Conservation (phyloP, 2,113 vertebrate species). For the Zingel zingel region DNA sequence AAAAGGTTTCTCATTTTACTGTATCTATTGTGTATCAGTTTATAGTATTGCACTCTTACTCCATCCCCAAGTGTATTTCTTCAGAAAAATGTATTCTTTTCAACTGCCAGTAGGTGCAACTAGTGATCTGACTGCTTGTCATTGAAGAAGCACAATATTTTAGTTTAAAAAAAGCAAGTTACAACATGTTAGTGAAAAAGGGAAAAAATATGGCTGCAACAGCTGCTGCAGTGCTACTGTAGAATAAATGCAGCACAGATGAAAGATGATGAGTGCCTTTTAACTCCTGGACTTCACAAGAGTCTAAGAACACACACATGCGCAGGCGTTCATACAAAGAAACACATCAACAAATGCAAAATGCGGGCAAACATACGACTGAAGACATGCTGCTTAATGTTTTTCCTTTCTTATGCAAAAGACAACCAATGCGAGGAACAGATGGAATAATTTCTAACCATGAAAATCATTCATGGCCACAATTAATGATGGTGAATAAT, state of each 20-base stretch:
- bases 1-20: slow-evolving; percentile 61
- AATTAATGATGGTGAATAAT: slow-evolving; percentile 65
- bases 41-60: slow-evolving; percentile 28
- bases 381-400: slow-evolving; percentile 31
- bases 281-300: slow-evolving; percentile 62
- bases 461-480: slow-evolving; percentile 44
- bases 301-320: slow-evolving; percentile 33
- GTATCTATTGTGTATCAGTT: slow-evolving; percentile 56
- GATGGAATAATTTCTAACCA: slow-evolving; percentile 43
- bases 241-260: slow-evolving; percentile 68
- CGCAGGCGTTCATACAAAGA: slow-evolving; percentile 34
- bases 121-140: slow-evolving; percentile 43
- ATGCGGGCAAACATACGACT: slow-evolving; percentile 38
- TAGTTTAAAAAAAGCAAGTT: slow-evolving; percentile 43
- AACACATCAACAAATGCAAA: slow-evolving; percentile 42
- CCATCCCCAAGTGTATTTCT: slow-evolving; percentile 38
- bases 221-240: slow-evolving; percentile 59
- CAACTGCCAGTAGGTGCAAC: slow-evolving; percentile 37
- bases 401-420: slow-evolving; percentile 53
- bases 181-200: slow-evolving; percentile 3
- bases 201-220: slow-evolving; percentile 42
- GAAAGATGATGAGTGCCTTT: slow-evolving; percentile 67
- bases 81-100: slow-evolving; percentile 57
- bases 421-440: slow-evolving; percentile 30
- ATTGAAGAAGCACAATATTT: slow-evolving; percentile 42